Evolutionary conservation across 2,888 invertebrate species (phyloP), one percentile per base, ranked within the genome.

Genomic region (Coremacera marginata): DNA sequence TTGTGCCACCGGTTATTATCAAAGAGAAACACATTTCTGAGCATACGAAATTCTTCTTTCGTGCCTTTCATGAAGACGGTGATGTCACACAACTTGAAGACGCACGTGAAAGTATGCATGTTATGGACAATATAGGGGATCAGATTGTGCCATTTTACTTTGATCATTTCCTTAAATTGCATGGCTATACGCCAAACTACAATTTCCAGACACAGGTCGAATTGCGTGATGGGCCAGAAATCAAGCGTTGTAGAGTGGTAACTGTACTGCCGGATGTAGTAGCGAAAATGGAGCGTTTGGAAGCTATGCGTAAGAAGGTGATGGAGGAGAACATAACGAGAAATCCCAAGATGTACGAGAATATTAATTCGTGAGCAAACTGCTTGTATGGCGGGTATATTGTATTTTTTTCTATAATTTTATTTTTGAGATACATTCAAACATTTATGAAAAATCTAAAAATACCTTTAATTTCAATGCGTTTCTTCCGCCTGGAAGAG

Each of bases 71-170:
- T 34, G 86, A 87, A 16, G 86, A 85, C 0, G 84, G 82, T 1
- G 82, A 83, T 5, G 79, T 83, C 4, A 78, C 77, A 11, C 82
- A 81, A 11, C 76, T 76, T 0, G 63, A 62, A 0, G 83, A 84
- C 3, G 82, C 83, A 0, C 84, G 82, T 5, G 84, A 85, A 3
- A 84, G 85, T 19, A 77, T 88, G 0, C 81, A 84, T 75, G 82
- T 86, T 1, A 80, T 85, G 2, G 85, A 84, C 75, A 84, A 79
- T 2, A 84, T 86, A 27, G 86, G 88, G 75, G 87, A 89, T 27
- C 86, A 87, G 51, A 86, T 88, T 74, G 86, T 88, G 14, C 89
- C 89, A 19, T 89, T 89, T 75, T 87, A 89, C 70, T 89, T 89
- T 57, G 89, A 89, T 82, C 86, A 89, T 77, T 89, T 89, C 78